Evolutionary conservation across 2,797 vertebrate species (phyloP).

Genomic region (Rhincodon typus): DNA sequence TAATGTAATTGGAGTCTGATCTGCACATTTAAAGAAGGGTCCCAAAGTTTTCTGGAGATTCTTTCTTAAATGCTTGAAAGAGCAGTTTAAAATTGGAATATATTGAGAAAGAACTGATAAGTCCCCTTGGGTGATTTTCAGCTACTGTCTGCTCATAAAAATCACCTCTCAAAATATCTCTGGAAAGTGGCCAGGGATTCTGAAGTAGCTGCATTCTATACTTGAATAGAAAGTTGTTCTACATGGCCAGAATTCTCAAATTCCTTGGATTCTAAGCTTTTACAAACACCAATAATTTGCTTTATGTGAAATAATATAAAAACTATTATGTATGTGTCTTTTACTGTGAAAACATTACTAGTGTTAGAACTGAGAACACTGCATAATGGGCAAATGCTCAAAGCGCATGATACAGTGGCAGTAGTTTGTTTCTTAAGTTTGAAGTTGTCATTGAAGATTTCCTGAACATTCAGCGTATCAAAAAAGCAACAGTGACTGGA

Average conservation of each 20-base stretch:
- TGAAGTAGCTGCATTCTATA: not conserved
- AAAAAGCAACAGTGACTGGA: not conserved
- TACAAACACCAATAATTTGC: not conserved
- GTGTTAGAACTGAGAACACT: not conserved
- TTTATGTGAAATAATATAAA: not conserved
- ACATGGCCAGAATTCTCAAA: not conserved
- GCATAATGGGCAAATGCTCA: not conserved
- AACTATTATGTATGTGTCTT: not conserved
- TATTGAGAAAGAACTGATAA: not conserved
- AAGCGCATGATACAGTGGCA: not conserved
- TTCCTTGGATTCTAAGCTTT: not conserved
- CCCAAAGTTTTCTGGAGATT: not conserved
- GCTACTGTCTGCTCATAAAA: not conserved
- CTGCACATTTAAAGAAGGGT: not conserved
- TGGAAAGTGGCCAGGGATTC: slow-evolving; percentile 3
- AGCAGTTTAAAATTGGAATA: not conserved
- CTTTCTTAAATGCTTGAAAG: not conserved
- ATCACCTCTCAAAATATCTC: not conserved
- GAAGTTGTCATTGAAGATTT: not conserved
- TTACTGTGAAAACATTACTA: not conserved
- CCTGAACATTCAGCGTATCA: not conserved
- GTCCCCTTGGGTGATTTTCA: not conserved
- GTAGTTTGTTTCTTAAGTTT: not conserved
- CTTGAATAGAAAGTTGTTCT: not conserved
- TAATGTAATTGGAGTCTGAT: not conserved